A percentile compares a stretch with the other conserved stretches of the same genome.
Conservation (phyloP, 2,797 vertebrate species). For the Danio tinwini region DNA sequence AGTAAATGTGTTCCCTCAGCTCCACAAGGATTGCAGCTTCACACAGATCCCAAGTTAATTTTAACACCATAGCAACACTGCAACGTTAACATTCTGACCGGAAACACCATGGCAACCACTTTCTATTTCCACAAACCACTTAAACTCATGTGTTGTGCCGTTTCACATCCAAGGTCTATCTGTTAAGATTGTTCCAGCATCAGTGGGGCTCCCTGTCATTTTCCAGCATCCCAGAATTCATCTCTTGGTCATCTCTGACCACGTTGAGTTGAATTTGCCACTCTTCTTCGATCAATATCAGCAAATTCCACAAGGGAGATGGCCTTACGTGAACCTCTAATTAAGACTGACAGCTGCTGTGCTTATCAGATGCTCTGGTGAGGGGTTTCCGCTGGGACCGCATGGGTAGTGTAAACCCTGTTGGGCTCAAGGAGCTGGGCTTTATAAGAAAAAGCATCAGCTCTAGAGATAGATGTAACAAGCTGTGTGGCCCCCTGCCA, state of each 20-base stretch:
- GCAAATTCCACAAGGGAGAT: background rate
- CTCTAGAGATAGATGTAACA: slow-evolving; percentile 24
- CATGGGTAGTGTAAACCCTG: background rate
- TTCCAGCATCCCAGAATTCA: slow-evolving; percentile 6
- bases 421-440: background rate
- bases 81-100: slow-evolving; percentile 20
- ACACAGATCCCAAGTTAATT: slow-evolving; percentile 27
- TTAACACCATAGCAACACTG: slow-evolving; percentile 50
- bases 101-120: slow-evolving; percentile 44
- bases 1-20: slow-evolving; percentile 5
- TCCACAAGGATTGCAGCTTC: slow-evolving; percentile 2
- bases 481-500: slow-evolving; percentile 18
- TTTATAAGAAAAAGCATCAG: background rate
- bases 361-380: slow-evolving; percentile 6
- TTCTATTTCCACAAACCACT: slow-evolving; percentile 16
- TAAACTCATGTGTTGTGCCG: slow-evolving; percentile 12
- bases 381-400: background rate
- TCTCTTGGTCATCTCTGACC: background rate
- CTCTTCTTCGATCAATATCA: slow-evolving; percentile 37
- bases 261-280: background rate
- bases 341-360: slow-evolving; percentile 30
- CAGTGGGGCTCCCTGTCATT: background rate
- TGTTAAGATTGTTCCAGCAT: slow-evolving; percentile 27
- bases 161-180: slow-evolving; percentile 9
- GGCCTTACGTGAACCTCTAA: slow-evolving; percentile 7